These are phyloP conservation scores for Drosophila repleta DNA, from an alignment of 1,140 invertebrate genomes.

Conservation along the genomic window DNA sequence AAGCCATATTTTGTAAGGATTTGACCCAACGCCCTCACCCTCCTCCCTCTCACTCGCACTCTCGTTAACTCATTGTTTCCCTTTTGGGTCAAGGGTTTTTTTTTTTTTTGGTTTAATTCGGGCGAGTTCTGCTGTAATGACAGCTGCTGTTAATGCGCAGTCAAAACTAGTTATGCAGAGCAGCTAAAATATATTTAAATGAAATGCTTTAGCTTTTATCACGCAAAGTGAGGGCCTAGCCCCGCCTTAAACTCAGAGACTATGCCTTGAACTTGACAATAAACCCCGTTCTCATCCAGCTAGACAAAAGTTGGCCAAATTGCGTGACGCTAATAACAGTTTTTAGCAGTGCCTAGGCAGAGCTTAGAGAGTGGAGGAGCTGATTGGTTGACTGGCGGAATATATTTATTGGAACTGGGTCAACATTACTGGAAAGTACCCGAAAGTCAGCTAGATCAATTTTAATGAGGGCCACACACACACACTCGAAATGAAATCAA, in stretches of 20 bases:
- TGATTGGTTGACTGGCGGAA: neutral
- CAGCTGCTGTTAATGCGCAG: conserved; percentile 4
- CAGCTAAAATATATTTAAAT: neutral
- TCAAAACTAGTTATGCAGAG: neutral
- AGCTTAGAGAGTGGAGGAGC: conserved; percentile 16
- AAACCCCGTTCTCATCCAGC: conserved; percentile 6
- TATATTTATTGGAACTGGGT: conserved; percentile 47
- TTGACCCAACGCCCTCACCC: neutral
- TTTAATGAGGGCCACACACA: conserved; percentile 53
- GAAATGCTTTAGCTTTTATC: neutral
- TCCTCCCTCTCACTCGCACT: no score
- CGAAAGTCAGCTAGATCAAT: conserved; percentile 57
- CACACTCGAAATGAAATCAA: conserved; percentile 58
- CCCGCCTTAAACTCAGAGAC: neutral
- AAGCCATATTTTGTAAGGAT: conserved; percentile 22
- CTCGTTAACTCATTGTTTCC: neutral
- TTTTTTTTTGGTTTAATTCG: no score
- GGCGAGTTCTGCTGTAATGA: neutral
- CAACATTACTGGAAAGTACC: conserved; percentile 41
- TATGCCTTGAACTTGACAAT: conserved; percentile 66
- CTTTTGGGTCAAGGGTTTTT: conserved; percentile 45
- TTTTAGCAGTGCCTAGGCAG: conserved; percentile 22
- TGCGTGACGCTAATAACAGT: conserved; percentile 62
- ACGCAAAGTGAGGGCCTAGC: no score
- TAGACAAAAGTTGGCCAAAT: conserved; percentile 38